Percentiles rank a stretch among this genome's conserved stretches.
These are phyloP conservation scores for Alethe diademata DNA, from an alignment of 2,113 vertebrate species.

Conservation along the genomic window DNA sequence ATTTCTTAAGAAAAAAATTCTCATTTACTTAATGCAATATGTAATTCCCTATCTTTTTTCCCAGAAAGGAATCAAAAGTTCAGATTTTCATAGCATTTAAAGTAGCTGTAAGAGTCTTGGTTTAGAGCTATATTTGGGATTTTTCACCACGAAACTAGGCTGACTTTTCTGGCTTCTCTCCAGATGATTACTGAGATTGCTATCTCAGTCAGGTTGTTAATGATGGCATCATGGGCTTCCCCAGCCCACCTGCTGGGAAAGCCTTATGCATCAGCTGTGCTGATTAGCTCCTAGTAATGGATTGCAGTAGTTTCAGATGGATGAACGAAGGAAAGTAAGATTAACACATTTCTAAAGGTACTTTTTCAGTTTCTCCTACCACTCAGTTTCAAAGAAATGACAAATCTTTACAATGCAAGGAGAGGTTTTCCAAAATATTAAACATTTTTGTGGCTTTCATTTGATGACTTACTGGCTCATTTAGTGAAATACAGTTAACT, in stretches of 20 bases:
- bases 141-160: neutral
- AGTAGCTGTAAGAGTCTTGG: neutral
- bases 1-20: neutral
- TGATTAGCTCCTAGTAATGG: neutral
- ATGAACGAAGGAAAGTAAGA: neutral
- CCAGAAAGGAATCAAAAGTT: neutral
- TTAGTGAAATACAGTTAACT: slow-evolving; percentile 33
- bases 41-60: neutral
- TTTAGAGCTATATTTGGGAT: neutral
- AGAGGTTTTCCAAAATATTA: slow-evolving; percentile 14
- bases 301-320: neutral
- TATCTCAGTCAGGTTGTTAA: slow-evolving; percentile 6
- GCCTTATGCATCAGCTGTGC: neutral
- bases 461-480: slow-evolving; percentile 18
- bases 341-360: neutral
- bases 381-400: neutral
- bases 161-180: neutral
- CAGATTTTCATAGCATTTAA: neutral
- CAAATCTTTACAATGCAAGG: neutral
- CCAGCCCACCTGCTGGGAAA: neutral
- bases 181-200: neutral
- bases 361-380: neutral
- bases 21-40: neutral
- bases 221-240: neutral
- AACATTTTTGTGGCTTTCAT: slow-evolving; percentile 40